Percentiles rank a stretch among this genome's conserved stretches.
Evolutionary conservation across 2,888 invertebrate species (phyloP).

Genomic region (Pachydiplax longipennis): DNA sequence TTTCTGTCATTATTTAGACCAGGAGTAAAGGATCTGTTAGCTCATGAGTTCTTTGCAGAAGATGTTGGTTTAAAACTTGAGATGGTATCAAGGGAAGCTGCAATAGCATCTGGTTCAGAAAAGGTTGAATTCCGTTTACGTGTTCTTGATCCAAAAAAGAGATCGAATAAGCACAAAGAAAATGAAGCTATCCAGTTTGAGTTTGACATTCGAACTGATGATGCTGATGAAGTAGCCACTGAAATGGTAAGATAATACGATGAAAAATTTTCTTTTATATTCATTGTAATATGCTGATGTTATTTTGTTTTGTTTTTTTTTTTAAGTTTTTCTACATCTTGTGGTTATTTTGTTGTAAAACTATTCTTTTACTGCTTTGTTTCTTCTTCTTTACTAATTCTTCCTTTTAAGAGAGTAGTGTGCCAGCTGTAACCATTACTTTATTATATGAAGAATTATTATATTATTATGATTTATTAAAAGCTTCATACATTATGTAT

Average conservation of each 20-base stretch:
- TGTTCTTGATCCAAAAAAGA: slow-evolving; percentile 95
- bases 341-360: too few species aligned
- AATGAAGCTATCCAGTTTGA: slow-evolving; percentile 99
- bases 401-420: too few species aligned
- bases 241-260: slow-evolving; percentile 75
- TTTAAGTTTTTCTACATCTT: too few species aligned
- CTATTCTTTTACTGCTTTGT: too few species aligned
- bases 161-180: slow-evolving; percentile 96
- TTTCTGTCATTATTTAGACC: slow-evolving; percentile 65
- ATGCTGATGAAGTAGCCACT: slow-evolving; percentile 91
- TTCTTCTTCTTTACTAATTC: too few species aligned
- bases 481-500: too few species aligned
- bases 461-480: too few species aligned
- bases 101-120: slow-evolving; percentile 59
- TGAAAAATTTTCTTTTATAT: too few species aligned
- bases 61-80: slow-evolving; percentile 85
- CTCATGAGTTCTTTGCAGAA: slow-evolving; percentile 97
- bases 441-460: too few species aligned
- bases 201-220: slow-evolving; percentile 90
- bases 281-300: too few species aligned
- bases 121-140: slow-evolving; percentile 90
- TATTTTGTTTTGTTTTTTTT: too few species aligned
- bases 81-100: slow-evolving; percentile 69
- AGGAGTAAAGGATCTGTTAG: slow-evolving; percentile 90
- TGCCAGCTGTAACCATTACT: too few species aligned